phyloP scores from a whole-genome alignment of 1,140 invertebrate genomes.

The Daktulosphaira vitifoliae region DNA sequence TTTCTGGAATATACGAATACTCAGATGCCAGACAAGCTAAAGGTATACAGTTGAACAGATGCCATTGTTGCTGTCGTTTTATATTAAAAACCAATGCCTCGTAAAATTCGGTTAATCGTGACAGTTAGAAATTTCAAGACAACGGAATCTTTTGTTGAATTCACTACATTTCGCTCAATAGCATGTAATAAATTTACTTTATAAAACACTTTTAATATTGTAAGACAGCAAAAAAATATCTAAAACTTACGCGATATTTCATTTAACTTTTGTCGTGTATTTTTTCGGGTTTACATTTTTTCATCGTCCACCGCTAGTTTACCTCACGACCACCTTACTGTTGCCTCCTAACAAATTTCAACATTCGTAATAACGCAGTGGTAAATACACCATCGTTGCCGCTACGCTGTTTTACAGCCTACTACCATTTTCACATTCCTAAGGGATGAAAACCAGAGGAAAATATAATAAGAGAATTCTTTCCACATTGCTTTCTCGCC shows the following conservation, averaged over 20 bases:
- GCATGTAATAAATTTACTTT: not conserved
- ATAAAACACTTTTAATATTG: not conserved
- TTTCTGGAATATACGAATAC: too few species aligned
- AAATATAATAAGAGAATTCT: constrained; percentile 24
- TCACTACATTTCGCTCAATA: not conserved
- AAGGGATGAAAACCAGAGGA: too few species aligned
- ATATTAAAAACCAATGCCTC: not conserved
- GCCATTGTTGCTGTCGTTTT: not conserved
- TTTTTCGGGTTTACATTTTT: not conserved
- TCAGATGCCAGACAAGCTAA: too few species aligned
- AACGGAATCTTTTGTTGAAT: not conserved
- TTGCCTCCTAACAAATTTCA: not conserved
- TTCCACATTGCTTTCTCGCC: not conserved
- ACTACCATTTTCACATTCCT: too few species aligned
- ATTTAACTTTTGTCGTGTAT: not conserved
- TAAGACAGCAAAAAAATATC: too few species aligned
- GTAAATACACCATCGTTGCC: too few species aligned
- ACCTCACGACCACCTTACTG: not conserved
- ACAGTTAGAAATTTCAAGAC: not conserved
- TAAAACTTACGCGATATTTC: not conserved
- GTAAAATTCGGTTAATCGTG: not conserved
- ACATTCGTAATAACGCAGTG: constrained; percentile 9
- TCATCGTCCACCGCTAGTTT: too few species aligned
- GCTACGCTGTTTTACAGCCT: too few species aligned
- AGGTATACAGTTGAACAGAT: not conserved